Evolutionary conservation across 2,797 vertebrate species (phyloP).

Genomic region (Rhynchotus rufescens): DNA sequence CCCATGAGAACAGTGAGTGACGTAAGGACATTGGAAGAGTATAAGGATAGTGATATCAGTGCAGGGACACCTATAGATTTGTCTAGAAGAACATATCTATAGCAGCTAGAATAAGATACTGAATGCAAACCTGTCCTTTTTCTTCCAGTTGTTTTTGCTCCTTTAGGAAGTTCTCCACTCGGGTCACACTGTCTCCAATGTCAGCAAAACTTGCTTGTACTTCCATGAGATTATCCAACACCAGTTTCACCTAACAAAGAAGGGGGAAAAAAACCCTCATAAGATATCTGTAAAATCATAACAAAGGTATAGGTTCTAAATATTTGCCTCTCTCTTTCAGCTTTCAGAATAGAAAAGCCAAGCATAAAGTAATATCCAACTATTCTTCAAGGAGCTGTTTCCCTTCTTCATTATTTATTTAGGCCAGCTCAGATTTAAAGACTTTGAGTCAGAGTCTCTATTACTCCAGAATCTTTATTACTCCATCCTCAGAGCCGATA

Average conservation of each 20-base stretch:
- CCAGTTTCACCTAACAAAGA: slow-evolving; percentile 86
- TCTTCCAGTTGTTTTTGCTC: slow-evolving; percentile 88
- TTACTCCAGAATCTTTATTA: not conserved
- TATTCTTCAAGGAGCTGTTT: not conserved
- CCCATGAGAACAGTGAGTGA: not conserved
- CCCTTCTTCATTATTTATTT: not conserved
- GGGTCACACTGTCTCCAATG: slow-evolving; percentile 85
- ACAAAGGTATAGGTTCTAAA: not conserved
- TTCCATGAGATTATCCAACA: slow-evolving; percentile 85
- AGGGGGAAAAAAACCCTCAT: not conserved
- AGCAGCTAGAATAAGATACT: not conserved
- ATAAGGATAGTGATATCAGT: too few species aligned
- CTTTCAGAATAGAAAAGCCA: not conserved
- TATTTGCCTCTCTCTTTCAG: not conserved
- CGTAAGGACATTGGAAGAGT: not conserved
- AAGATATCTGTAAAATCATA: not conserved
- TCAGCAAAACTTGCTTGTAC: slow-evolving; percentile 83
- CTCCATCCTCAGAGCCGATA: not conserved
- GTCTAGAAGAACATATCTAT: not conserved
- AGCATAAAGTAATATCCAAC: not conserved
- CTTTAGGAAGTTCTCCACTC: slow-evolving; percentile 87
- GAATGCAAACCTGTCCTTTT: slow-evolving; percentile 86
- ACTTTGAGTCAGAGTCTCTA: not conserved
- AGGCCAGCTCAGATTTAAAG: not conserved
- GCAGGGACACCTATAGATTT: not conserved